These are phyloP conservation scores for Scomber japonicus DNA, from an alignment of 2,113 vertebrate species.

Conservation along the genomic window DNA sequence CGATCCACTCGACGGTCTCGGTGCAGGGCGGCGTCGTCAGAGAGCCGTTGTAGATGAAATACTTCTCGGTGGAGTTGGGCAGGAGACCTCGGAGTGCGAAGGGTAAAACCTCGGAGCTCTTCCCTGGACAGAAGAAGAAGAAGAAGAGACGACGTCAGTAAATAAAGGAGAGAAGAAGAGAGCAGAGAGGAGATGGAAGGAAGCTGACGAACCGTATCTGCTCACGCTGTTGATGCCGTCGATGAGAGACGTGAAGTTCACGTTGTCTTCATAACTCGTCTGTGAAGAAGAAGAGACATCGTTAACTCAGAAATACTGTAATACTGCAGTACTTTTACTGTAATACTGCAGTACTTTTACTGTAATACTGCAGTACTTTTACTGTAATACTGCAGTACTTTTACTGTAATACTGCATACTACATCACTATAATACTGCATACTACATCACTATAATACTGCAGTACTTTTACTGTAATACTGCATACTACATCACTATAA, in stretches of 20 bases:
- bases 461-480: no score
- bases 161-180: background rate
- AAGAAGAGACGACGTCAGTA: background rate
- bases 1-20: slow-evolving; percentile 95
- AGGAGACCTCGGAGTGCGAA: slow-evolving; percentile 90
- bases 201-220: slow-evolving; percentile 88
- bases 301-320: no score
- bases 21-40: slow-evolving; percentile 93
- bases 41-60: slow-evolving; percentile 96
- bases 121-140: slow-evolving; percentile 83
- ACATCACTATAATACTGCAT: no score
- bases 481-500: no score
- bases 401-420: no score
- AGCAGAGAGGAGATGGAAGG: background rate
- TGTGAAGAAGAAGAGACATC: slow-evolving; percentile 65
- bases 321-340: rapidly evolving
- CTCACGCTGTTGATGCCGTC: slow-evolving; percentile 91
- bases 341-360: no score
- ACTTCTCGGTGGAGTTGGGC: slow-evolving; percentile 93
- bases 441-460: no score
- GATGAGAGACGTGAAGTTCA: slow-evolving; percentile 89
- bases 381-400: no score
- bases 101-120: slow-evolving; percentile 86
- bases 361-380: no score
- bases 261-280: slow-evolving; percentile 91